Base-by-base conservation (phyloP, 2,113 vertebrate species). In the Harpagus bidentatus region DNA sequence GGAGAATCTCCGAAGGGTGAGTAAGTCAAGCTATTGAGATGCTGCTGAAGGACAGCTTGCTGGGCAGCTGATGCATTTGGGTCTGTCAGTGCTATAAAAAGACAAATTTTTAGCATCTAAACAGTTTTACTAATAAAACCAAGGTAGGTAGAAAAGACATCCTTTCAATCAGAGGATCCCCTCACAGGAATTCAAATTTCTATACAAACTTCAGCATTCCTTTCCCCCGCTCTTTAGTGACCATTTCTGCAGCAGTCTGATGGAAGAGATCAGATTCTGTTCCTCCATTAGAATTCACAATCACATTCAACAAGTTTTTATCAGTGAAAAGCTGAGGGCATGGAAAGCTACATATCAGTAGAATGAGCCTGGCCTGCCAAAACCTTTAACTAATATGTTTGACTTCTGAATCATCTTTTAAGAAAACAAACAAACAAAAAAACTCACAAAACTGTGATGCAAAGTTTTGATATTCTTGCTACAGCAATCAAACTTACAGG, bases 1-100 rank as follows among this genome's bases (percentile, higher is more conserved):
- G 99, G 99, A 0, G 99, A 99, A 90, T 99, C 99, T 85, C 99
- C 99, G 12, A 99, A 99, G 4, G 99, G 99, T 0, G 99, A 99
- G 59, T 99, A 99, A 3, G 99, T 98, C 92, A 99, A 94, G 52
- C 98, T 98, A 9, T 98, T 99, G 94, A 99, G 98, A 78, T 99
- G 99, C 97, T 99, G 99, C 93, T 99, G 99, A 0, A 99, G 98
- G 73, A 99, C 95, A 0, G 99, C 99, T 62, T 99, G 99, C 92
- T 99, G 99, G 38, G 99, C 98, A 2, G 99, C 99, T 1, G 98
- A 98, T 3, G 98, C 98, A 1, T 96, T 99, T 7, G 99, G 99
- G 91, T 99, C 99, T 3, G 98, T 99, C 94, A 99, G 98, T 2
- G 99, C 99, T 99, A 88, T 7, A 80, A 31, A 43, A 16, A 58